Conservation (phyloP, 2,888 invertebrate genomes). For the Trypoxylon attenuatum region DNA sequence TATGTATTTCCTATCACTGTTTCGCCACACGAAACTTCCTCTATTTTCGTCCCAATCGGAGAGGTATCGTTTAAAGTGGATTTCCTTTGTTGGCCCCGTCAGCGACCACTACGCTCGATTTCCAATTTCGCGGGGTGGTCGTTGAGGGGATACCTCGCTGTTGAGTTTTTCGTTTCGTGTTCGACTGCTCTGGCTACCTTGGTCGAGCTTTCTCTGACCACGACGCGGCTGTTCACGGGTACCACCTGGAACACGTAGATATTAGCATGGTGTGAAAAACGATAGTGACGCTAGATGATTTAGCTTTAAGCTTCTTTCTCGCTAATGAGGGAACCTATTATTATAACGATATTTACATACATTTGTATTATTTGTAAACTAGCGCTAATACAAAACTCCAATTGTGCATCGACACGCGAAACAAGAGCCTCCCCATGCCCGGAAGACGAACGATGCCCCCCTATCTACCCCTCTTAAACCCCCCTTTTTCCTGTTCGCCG, state of each 20-base stretch:
- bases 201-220: slow-evolving; percentile 4
- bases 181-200: neutral
- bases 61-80: no score
- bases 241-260: slow-evolving; percentile 57
- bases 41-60: neutral
- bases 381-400: slow-evolving; percentile 73
- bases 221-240: slow-evolving; percentile 51
- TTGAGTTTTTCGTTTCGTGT: neutral
- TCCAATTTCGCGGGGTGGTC: neutral
- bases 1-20: neutral
- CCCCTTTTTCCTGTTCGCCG: neutral
- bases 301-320: slow-evolving; percentile 71
- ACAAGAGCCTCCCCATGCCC: no score
- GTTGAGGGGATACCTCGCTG: neutral
- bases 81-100: no score
- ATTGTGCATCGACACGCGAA: slow-evolving; percentile 64
- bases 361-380: slow-evolving; percentile 73
- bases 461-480: slow-evolving; percentile 17
- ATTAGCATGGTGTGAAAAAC: slow-evolving; percentile 65
- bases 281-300: slow-evolving; percentile 71
- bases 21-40: neutral
- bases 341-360: slow-evolving; percentile 71
- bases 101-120: no score
- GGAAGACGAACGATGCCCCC: slow-evolving; percentile 18
- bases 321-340: slow-evolving; percentile 65